A percentile compares a stretch with the other conserved stretches of the same genome.
These are phyloP conservation scores for Stenopsyche tienmushanensis DNA, from an alignment of 1,140 invertebrate genomes.

Conservation along the genomic window DNA sequence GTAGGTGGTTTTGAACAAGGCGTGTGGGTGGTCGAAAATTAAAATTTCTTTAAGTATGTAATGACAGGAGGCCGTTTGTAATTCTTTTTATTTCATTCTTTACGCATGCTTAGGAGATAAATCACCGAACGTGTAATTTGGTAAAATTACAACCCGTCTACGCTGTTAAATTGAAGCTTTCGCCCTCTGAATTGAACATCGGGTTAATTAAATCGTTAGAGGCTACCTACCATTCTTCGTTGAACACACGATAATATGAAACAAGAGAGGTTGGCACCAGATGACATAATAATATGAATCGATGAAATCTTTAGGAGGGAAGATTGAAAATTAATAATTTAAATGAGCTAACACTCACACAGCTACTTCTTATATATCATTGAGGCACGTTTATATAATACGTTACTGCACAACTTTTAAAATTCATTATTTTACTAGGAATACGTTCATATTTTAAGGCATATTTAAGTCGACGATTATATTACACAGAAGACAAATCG, in stretches of 20 bases:
- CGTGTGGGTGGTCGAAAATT: constrained; percentile 26
- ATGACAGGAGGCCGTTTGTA: constrained; percentile 22
- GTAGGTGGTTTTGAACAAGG: background rate
- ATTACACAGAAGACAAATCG: too few relatives aligned
- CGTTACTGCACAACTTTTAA: too few relatives aligned
- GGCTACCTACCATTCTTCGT: background rate
- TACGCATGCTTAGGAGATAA: constrained; percentile 5
- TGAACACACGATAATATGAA: background rate
- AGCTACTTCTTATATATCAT: too few relatives aligned
- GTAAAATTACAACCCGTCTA: constrained; percentile 12
- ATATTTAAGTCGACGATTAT: too few relatives aligned
- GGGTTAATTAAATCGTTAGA: constrained; percentile 18
- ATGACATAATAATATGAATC: too few relatives aligned
- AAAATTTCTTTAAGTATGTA: constrained; percentile 31
- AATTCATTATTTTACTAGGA: too few relatives aligned
- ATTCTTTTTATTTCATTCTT: constrained; percentile 1
- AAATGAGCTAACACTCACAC: too few relatives aligned
- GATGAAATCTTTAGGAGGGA: too few relatives aligned
- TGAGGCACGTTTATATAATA: too few relatives aligned
- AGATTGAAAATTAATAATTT: too few relatives aligned
- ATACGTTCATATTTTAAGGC: too few relatives aligned
- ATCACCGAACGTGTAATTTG: constrained; percentile 22
- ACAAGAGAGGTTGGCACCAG: too few relatives aligned
- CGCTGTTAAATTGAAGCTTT: constrained; percentile 11
- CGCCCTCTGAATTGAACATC: background rate